Conservation (phyloP, 2,797 vertebrate genomes). For the Steatocranus sp. region DNA sequence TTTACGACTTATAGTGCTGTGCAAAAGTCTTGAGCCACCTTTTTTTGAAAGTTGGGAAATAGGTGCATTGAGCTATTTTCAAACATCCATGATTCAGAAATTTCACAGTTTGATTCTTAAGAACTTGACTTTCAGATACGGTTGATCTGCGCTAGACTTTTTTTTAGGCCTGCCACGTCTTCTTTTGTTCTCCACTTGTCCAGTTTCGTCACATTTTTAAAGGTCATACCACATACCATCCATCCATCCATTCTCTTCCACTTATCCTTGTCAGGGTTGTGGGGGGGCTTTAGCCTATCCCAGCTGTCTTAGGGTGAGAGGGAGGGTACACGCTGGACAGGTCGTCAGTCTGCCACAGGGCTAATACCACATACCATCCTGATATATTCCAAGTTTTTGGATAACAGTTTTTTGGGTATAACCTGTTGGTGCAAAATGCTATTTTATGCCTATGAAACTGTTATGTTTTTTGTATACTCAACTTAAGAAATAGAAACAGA, state of each 20-base stretch:
- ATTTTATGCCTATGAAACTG: neutral
- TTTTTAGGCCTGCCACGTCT: neutral
- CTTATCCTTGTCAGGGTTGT: neutral
- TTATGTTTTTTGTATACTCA: neutral
- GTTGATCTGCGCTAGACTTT: neutral
- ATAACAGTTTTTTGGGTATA: neutral
- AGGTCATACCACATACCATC: neutral
- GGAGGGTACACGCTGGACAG: neutral
- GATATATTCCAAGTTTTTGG: neutral
- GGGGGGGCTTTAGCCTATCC: neutral
- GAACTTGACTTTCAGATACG: neutral
- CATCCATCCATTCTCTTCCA: neutral
- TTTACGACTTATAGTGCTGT: neutral
- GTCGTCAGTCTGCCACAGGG: neutral
- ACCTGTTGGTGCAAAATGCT: neutral
- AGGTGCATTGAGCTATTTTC: neutral
- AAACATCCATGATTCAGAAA: neutral
- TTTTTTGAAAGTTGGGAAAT: neutral
- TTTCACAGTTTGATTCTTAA: neutral
- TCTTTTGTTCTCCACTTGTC: neutral
- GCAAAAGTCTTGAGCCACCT: neutral
- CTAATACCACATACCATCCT: neutral
- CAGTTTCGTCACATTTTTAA: fast-evolving
- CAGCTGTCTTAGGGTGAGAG: neutral
- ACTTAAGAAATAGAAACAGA: neutral